phyloP scores from a whole-genome alignment of 37 sponge, comb jelly and placozoan species.

The Ianthella basta region DNA sequence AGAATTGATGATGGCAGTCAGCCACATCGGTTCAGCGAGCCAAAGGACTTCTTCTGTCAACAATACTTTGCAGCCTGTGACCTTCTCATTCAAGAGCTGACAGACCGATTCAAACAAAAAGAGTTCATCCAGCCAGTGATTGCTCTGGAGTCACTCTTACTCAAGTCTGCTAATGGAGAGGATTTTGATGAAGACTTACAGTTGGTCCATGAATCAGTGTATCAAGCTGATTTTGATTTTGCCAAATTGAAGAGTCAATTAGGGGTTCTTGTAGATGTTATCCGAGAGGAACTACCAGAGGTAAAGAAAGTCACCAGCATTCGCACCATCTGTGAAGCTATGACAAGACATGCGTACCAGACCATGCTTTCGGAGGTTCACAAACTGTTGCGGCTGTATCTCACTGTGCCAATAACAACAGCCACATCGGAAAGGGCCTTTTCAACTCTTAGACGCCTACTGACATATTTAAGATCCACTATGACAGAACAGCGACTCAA shows the following conservation, averaged over 20 bases:
- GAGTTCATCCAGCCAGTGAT: slow-evolving; percentile 40
- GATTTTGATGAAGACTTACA: slow-evolving; percentile 32
- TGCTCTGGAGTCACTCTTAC: slow-evolving; percentile 40
- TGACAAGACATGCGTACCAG: slow-evolving; percentile 19
- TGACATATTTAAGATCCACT: slow-evolving; percentile 42
- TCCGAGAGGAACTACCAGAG: slow-evolving; percentile 35
- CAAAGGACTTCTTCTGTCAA: slow-evolving; percentile 49
- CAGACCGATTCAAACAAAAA: slow-evolving; percentile 51
- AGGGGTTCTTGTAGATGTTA: slow-evolving; percentile 49
- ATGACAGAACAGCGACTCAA: slow-evolving; percentile 53
- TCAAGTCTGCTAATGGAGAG: slow-evolving; percentile 51
- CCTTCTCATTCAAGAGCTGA: slow-evolving; percentile 41
- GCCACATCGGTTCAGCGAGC: slow-evolving; percentile 35
- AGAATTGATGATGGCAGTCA: slow-evolving; percentile 51
- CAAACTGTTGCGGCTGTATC: slow-evolving; percentile 54
- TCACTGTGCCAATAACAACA: slow-evolving; percentile 60
- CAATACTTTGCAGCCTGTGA: slow-evolving; percentile 55
- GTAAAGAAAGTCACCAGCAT: slow-evolving; percentile 40
- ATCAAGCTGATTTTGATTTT: slow-evolving; percentile 58
- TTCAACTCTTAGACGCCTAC: slow-evolving; percentile 42
- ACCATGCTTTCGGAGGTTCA: slow-evolving; percentile 49
- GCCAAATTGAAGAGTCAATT: slow-evolving; percentile 47
- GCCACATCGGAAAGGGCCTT: slow-evolving; percentile 51
- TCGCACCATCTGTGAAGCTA: slow-evolving; percentile 49
- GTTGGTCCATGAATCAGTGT: slow-evolving; percentile 44